Base-by-base conservation (phyloP, 35 echinoderm and acorn worm species). In the Ophioderma brevispina region DNA sequence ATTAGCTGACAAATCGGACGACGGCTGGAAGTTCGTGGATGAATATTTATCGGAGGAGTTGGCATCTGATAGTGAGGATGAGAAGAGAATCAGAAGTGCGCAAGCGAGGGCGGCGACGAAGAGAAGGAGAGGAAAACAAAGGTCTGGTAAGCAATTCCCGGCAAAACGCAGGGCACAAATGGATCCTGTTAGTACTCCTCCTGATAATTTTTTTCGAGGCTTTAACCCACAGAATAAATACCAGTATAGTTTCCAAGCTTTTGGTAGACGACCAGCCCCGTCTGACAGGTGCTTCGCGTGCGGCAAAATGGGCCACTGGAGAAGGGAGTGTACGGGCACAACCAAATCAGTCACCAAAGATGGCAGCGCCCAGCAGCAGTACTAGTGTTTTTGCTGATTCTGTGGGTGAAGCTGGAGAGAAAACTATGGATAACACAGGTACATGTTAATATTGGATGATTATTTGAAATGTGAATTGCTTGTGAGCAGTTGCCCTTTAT, bases 11-110 rank as follows among this genome's bases (percentile, higher is more conserved):
- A 80, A 80, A 31, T 80, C 78, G 15, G 32, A 80, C 11, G 78
- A 46, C 41, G 41, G 86, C 70, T 88, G 86, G 86, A 43, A 42
- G 32, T 64, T 88, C 0, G 35, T 88, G 3, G 86, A 88, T 17
- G 86, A 88, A 39, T 88, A 88, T 35, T 32, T 88, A 2, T 36
- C 31, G 0, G 86, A 88, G 13, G 86, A 88, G 8, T 25, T 88
- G 19, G 86, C 86, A 1, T 38, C 33, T 37, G 86, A 78, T 78
- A 38, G 32, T 13, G 75, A 78, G 3, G 86, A 49, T 46, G 70
- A 88, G 11, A 88, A 88, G 35, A 35, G 39, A 0, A 85, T 85
- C n/a, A 84, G 35, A 6, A 56, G 43, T 23, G 55, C 83, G 3
- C 83, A 84, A 84, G 32, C 40, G 1, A 28, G 82, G 0, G 82